A percentile compares a stretch with the other conserved stretches of the same genome.
phyloP scores from a whole-genome alignment of 2,113 vertebrate species.

The Polypterus senegalus region DNA sequence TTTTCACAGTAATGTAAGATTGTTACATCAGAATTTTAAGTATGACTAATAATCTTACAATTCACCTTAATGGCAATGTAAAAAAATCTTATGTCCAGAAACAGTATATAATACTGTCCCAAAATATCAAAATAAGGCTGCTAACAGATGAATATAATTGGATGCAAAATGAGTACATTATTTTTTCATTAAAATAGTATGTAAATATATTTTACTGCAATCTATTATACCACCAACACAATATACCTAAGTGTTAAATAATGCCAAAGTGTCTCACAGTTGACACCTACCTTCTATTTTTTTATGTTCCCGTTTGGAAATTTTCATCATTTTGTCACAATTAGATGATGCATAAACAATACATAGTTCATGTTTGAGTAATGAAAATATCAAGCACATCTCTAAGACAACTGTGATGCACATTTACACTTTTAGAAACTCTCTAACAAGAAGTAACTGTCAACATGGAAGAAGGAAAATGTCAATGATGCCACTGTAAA shows the following conservation, averaged over 20 bases:
- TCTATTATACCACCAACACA: slow-evolving; percentile 8
- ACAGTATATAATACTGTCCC: slow-evolving; percentile 5
- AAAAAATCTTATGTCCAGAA: slow-evolving; percentile 1
- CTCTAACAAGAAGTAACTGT: slow-evolving; percentile 52
- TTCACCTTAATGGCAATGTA: neutral
- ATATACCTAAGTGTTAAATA: slow-evolving; percentile 7
- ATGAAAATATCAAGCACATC: slow-evolving; percentile 40
- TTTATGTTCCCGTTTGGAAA: neutral
- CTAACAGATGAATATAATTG: slow-evolving; percentile 9
- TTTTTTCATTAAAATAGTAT: slow-evolving; percentile 10
- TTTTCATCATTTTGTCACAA: slow-evolving; percentile 15
- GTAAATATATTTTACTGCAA: slow-evolving; percentile 11
- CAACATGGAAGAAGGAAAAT: slow-evolving; percentile 54
- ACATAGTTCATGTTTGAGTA: slow-evolving; percentile 30
- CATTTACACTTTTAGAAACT: slow-evolving; percentile 41
- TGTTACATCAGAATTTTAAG: too few relatives aligned
- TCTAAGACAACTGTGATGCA: slow-evolving; percentile 37
- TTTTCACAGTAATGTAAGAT: too few relatives aligned
- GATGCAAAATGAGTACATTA: slow-evolving; percentile 3
- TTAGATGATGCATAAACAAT: slow-evolving; percentile 19
- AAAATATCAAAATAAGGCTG: neutral
- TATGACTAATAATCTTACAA: neutral
- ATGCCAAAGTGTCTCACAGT: slow-evolving; percentile 4
- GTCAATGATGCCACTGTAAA: slow-evolving; percentile 44
- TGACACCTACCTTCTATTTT: slow-evolving; percentile 6